These are phyloP conservation scores for Enteromius paludinosus DNA, from an alignment of 2,797 vertebrate genomes.

Conservation along the genomic window DNA sequence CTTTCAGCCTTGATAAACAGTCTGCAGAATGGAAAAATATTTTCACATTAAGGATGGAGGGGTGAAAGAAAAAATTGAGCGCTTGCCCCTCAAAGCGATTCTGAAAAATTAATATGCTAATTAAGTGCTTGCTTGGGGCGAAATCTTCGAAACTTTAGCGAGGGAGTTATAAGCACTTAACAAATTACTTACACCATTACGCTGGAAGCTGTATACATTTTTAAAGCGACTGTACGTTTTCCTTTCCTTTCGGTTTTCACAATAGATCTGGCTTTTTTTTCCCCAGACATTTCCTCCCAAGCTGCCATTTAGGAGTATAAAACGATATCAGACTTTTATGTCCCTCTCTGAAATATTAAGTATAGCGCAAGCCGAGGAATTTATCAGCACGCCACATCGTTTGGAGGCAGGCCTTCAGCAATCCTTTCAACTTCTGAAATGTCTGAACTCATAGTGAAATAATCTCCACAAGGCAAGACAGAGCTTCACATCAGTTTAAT, in stretches of 20 bases:
- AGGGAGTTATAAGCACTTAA: constrained; percentile 76
- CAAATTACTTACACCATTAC: constrained; percentile 75
- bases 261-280: constrained; percentile 63
- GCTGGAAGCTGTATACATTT: constrained; percentile 73
- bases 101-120: constrained; percentile 76
- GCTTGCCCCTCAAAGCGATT: constrained; percentile 70
- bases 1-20: constrained; percentile 64
- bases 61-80: constrained; percentile 58
- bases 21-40: constrained; percentile 62
- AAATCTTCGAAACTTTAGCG: constrained; percentile 73
- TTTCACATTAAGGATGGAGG: constrained; percentile 65
- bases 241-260: constrained; percentile 57
- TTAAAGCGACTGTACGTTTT: constrained; percentile 67
- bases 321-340: constrained; percentile 63
- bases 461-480: constrained; percentile 49
- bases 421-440: constrained; percentile 56
- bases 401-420: constrained; percentile 48
- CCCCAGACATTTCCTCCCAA: constrained; percentile 60
- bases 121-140: constrained; percentile 69
- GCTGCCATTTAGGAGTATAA: constrained; percentile 66
- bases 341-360: constrained; percentile 63
- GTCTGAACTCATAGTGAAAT: constrained; percentile 57
- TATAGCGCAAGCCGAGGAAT: constrained; percentile 52
- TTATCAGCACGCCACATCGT: constrained; percentile 63
- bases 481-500: constrained; percentile 54